Percentiles rank a stretch among this genome's conserved stretches.
Evolutionary conservation across 53 echinoderm and acorn worm species (phyloP).

Genomic region (Astropecten irregularis): DNA sequence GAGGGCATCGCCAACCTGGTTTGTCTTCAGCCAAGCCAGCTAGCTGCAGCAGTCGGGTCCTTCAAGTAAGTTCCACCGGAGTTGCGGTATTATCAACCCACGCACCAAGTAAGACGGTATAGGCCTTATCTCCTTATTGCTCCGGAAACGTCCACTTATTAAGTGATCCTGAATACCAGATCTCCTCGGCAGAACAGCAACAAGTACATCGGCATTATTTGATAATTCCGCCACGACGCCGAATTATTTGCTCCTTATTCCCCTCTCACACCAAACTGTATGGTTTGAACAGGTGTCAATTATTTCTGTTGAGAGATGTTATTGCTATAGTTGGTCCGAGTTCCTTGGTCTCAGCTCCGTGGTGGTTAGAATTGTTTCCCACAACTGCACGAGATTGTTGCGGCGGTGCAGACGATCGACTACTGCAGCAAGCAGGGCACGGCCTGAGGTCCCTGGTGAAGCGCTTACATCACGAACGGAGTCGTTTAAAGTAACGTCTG

Average conservation of each 20-base stretch:
- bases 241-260: too few relatives aligned
- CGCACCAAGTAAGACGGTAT: too few relatives aligned
- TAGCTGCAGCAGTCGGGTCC: background rate
- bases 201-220: too few relatives aligned
- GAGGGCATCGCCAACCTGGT: conserved; percentile 18
- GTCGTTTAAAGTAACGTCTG: background rate
- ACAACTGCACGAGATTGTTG: background rate
- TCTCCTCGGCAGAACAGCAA: too few relatives aligned
- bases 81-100: background rate
- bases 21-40: too few relatives aligned
- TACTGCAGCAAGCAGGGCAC: too few relatives aligned
- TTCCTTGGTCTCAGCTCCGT: background rate
- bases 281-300: background rate
- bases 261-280: too few relatives aligned
- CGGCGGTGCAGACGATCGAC: too few relatives aligned
- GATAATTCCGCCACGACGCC: too few relatives aligned
- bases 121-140: too few relatives aligned
- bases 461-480: background rate
- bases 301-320: background rate
- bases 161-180: too few relatives aligned
- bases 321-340: background rate
- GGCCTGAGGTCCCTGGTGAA: conserved; percentile 4
- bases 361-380: conserved; percentile 6
- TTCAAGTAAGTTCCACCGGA: background rate
- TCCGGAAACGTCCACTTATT: too few relatives aligned